Evolutionary conservation across 2,113 vertebrate species (phyloP), one percentile per base, ranked within the genome.

Genomic region (Nothocercus nigrocapillus): DNA sequence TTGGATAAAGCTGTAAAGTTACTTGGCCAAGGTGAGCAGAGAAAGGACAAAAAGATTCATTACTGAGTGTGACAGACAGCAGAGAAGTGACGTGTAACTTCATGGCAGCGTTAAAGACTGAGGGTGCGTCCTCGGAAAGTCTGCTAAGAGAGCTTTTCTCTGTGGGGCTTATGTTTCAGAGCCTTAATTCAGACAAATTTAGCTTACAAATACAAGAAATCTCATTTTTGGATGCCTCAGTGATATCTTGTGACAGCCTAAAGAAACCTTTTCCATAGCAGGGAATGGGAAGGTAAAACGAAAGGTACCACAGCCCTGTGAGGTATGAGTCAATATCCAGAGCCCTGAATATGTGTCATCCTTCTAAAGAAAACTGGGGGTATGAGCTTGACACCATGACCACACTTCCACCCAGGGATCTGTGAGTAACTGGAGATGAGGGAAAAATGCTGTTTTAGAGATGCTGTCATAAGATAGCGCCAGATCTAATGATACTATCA

Each of bases 311-410:
- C 24, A 30, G 42, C 63, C 20, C 4, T 1, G 8, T 66, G 21
- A 80, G 76, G 30, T 40, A n/a, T 30, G 63, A 49, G 19, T 20
- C 75, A 38, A 5, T 80, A 42, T 17, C 5, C 68, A 40, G n/a
- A 1, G 1, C 16, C 2, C 16, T 40, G 18, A 76, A 83, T 15
- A 38, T 4, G 1, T 38, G 22, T 32, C 66, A 10, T 32, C 1
- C 38, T 91, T 83, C 38, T 53, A n/a, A 16, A 24, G 51, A 44
- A 66, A 45, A 28, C 51, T 62, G 20, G n/a, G 6, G 79, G 49
- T 4, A 74, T 61, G 9, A 12, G 14, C 20, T 54, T 27, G 58
- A 64, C 85, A 11, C 7, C 66, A 25, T 47, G 47, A 32, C 8
- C 68, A 32, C 21, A 82, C 20, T 42, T 79, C 30, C 30, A 24